Evolutionary conservation across 2,113 vertebrate genomes (phyloP).

Genomic region (Speoplatyrhinus poulsoni): DNA sequence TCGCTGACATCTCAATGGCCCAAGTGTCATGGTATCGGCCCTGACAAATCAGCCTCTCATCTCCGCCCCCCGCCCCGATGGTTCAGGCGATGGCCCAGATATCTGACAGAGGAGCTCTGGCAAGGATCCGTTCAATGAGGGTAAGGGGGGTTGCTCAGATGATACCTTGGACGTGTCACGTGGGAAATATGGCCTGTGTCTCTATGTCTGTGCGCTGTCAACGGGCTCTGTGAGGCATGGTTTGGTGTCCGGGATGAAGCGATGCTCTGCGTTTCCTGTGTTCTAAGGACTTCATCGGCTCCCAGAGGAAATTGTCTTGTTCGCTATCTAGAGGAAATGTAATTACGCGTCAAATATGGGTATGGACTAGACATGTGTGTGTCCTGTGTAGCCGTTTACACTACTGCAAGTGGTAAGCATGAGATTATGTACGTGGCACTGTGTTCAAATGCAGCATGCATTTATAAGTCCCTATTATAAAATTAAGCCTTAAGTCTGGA

Average conservation of each 20-base stretch:
- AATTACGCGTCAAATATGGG: no score
- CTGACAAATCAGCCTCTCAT: slow-evolving; percentile 53
- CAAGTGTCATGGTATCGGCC: slow-evolving; percentile 44
- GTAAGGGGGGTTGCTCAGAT: slow-evolving; percentile 61
- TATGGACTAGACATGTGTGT: no score
- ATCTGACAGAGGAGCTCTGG: slow-evolving; percentile 13
- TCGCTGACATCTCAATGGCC: slow-evolving; percentile 42
- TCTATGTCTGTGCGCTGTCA: slow-evolving; percentile 64
- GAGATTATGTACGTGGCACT: no score
- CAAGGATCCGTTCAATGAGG: slow-evolving; percentile 52
- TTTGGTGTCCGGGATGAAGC: background rate
- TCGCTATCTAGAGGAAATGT: no score
- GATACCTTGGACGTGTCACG: slow-evolving; percentile 73
- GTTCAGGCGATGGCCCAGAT: slow-evolving; percentile 23
- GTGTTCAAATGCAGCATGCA: no score
- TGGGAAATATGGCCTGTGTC: slow-evolving; percentile 62
- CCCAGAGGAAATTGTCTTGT: slow-evolving; percentile 21
- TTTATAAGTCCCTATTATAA: no score
- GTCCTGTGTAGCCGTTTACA: no score
- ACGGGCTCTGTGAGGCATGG: slow-evolving; percentile 9
- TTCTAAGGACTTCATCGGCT: slow-evolving; percentile 17
- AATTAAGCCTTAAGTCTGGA: no score
- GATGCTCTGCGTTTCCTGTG: slow-evolving; percentile 1
- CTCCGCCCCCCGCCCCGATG: slow-evolving; percentile 49
- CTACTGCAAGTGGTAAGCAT: no score